Evolutionary conservation across 2,797 vertebrate genomes (phyloP).

Genomic region (Danio choprae): DNA sequence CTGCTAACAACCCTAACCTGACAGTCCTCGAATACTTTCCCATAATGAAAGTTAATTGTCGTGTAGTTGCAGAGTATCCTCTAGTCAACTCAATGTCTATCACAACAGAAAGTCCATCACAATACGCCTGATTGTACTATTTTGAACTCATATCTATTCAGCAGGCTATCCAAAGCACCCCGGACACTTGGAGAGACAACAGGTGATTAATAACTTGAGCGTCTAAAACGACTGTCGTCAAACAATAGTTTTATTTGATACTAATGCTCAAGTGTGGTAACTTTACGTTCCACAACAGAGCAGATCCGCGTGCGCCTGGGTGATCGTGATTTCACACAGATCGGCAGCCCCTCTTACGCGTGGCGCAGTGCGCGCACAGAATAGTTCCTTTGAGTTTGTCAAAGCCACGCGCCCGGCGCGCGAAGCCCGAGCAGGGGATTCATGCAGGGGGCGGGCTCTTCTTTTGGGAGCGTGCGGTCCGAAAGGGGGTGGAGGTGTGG

Average conservation of each 20-base stretch:
- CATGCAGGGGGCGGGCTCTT: slow-evolving; percentile 60
- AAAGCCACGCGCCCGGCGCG: slow-evolving; percentile 76
- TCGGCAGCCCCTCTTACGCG: slow-evolving; percentile 43
- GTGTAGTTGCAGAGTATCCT: too few species aligned
- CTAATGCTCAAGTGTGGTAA: background rate
- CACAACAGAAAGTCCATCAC: too few species aligned
- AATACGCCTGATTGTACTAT: background rate
- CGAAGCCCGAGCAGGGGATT: slow-evolving; percentile 62
- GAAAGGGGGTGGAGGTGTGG: slow-evolving; percentile 51
- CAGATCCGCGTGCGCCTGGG: slow-evolving; percentile 44
- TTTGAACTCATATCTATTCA: background rate
- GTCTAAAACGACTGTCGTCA: background rate
- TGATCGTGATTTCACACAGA: slow-evolving; percentile 6
- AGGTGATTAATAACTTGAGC: background rate
- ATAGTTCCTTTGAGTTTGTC: slow-evolving; percentile 57
- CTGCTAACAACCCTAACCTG: too few species aligned
- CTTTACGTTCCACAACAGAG: slow-evolving; percentile 18
- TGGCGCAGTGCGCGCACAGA: slow-evolving; percentile 50
- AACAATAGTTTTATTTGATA: background rate
- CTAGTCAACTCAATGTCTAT: too few species aligned
- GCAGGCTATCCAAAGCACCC: background rate
- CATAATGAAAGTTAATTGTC: too few species aligned
- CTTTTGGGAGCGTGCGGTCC: slow-evolving; percentile 56
- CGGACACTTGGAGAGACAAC: background rate
- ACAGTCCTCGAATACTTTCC: too few species aligned